Evolutionary conservation across 2,797 vertebrate genomes (phyloP), one percentile per base, ranked within the genome.

Genomic region (Gila robusta): DNA sequence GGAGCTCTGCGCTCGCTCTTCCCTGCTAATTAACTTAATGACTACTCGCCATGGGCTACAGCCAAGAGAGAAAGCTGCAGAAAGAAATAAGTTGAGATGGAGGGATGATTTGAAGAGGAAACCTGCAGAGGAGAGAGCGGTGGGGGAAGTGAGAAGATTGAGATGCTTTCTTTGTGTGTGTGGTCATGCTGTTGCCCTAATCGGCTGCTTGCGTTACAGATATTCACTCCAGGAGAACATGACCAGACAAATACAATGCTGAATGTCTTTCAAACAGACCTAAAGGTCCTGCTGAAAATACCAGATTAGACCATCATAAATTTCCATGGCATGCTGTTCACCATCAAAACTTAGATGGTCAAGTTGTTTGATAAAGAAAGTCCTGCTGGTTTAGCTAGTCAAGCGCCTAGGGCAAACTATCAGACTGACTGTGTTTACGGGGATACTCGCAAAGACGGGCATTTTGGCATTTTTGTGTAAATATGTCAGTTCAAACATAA

Each of bases 11-110:
- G 76, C 86, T 81, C 70, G 69, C 56, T 86, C 83, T 86, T 79
- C 79, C 66, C 82, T 78, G 59, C 89, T 90, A 91, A 91, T 91
- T 86, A 88, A 82, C 86, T 88, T 91, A 91, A 91, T 90, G 81
- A 91, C 87, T 88, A 56, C 56, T 88, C 54, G 88, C 90, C 87
- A 88, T 54, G 26, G 90, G 90, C 85, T 70, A 84, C 49, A 83
- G 78, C 81, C 82, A 79, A 84, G 54, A 74, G 54, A 78, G 49
- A 39, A 37, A 66, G 54, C 62, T 76, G 72, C 39, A 85, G 66
- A 83, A 73, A 59, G 41, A 70, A 19, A 59, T 54, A 71, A 37
- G 73, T 41, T 44, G 37, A 62, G 71, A 81, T 71, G 39, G 47
- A 67, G 71, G 39, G 67, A 52, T 73, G 72, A 72, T 73, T 11